Base-by-base conservation (phyloP, 2,797 vertebrate genomes). In the Oreochromis grahami region DNA sequence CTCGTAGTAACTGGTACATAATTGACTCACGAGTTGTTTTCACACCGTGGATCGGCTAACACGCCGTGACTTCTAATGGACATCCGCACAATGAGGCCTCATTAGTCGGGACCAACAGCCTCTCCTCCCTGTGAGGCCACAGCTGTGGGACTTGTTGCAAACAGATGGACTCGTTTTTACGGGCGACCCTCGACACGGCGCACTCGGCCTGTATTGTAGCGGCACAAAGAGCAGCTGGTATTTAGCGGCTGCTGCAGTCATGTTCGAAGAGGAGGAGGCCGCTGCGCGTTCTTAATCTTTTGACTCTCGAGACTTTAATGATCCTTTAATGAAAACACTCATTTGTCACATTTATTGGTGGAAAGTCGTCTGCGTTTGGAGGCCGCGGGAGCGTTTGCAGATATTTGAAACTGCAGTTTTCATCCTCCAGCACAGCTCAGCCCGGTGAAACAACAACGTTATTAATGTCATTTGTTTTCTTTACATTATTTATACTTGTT, bases 111-210 rank as follows among this genome's bases (percentile, higher is more conserved):
- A 65, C 43, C 13, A 52, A 50, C 74, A 51, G 81, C 60, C 79
- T 26, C 68, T 11, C 43, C 29, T 36, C 38, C 21, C 58, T 79
- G 32, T 34, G 56, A 86, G 82, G 86, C 48, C 88, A 86, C 92
- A 93, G 91, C 89, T 92, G 89, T 72, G 87, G 74, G 84, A 76
- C 53, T 48, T 51, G 82, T 77, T 77, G 63, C 82, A 86, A 83
- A 91, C 91, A 92, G 91, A 92, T 92, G 91, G 91, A 92, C 86
- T 15, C 72, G 34, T 88, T 88, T 91, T 84, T 81, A 55, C 38
- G 43, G 77, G 72, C 9, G 78, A 77, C 89, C 84, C 90, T 86
- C 65, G 80, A 81, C 78, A 21, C 63, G 26, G 70, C 84, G 76
- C 86, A 60, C 60, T 51, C n/a, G 45, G 58, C 36, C 45, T 34